These are phyloP conservation scores for Lichenostomus cassidix DNA, from an alignment of 2,113 vertebrate genomes.

Conservation along the genomic window DNA sequence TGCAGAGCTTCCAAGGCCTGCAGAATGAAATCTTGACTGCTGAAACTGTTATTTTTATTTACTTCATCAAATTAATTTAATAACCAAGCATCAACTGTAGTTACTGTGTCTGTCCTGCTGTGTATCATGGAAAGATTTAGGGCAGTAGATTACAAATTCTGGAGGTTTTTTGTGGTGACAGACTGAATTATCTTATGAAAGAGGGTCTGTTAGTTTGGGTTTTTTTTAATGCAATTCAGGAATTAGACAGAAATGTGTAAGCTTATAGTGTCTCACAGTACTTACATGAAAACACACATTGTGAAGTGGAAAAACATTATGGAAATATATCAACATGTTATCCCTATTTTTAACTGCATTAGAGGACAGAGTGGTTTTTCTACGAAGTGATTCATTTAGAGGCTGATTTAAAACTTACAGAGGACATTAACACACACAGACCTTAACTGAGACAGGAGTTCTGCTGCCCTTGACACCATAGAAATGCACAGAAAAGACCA, in stretches of 20 bases:
- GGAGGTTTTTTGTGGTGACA: neutral
- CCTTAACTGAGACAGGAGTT: neutral
- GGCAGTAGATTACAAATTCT: neutral
- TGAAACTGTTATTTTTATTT: neutral
- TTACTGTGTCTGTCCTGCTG: neutral
- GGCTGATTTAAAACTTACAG: neutral
- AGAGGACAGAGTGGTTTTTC: neutral
- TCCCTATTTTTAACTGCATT: neutral
- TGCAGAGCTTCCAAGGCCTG: neutral
- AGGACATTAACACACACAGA: neutral
- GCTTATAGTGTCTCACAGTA: neutral
- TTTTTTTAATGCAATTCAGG: neutral
- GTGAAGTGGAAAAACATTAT: neutral
- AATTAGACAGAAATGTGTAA: neutral
- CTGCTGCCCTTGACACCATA: neutral
- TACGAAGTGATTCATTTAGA: neutral
- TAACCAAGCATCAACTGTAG: neutral
- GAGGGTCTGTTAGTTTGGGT: rapidly evolving
- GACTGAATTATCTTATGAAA: neutral
- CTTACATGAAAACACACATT: neutral
- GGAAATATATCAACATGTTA: neutral
- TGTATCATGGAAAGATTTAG: neutral
- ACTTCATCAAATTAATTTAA: neutral
- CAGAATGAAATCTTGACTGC: neutral
- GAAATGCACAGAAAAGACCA: neutral